A percentile compares a stretch with the other conserved stretches of the same genome.
Conservation (phyloP, 2,797 vertebrate genomes). For the Enteromius viviparus region DNA sequence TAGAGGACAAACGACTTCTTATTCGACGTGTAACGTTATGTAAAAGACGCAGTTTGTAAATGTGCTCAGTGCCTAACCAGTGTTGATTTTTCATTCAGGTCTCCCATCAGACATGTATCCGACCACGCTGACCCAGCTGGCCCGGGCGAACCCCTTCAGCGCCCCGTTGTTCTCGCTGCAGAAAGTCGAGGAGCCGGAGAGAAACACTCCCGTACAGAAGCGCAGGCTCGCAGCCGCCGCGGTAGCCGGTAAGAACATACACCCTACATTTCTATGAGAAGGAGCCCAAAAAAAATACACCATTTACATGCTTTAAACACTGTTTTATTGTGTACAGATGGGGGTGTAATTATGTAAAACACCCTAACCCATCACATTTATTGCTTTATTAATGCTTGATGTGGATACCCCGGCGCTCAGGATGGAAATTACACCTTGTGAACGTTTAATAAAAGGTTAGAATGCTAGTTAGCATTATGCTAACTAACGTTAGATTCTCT, state of each 20-base stretch:
- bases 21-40: too few species aligned
- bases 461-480: neutral
- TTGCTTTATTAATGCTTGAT: neutral
- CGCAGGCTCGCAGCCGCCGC: slow-evolving; percentile 80
- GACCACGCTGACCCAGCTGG: slow-evolving; percentile 76
- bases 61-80: neutral
- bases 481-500: neutral
- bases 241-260: slow-evolving; percentile 65
- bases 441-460: neutral
- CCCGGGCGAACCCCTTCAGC: slow-evolving; percentile 82
- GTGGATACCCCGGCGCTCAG: neutral
- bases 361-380: neutral
- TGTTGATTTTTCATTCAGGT: neutral
- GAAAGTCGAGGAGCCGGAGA: slow-evolving; percentile 66
- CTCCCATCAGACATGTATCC: slow-evolving; percentile 76
- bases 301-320: rapidly evolving
- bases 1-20: neutral
- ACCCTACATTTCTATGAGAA: too few species aligned
- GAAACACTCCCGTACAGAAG: slow-evolving; percentile 50
- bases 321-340: rapidly evolving
- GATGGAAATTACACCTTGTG: neutral
- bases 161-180: slow-evolving; percentile 78
- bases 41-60: neutral
- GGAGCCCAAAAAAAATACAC: neutral
- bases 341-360: too few species aligned